Base-by-base conservation (phyloP, 2,888 invertebrate species). In the Plusia festucae region DNA sequence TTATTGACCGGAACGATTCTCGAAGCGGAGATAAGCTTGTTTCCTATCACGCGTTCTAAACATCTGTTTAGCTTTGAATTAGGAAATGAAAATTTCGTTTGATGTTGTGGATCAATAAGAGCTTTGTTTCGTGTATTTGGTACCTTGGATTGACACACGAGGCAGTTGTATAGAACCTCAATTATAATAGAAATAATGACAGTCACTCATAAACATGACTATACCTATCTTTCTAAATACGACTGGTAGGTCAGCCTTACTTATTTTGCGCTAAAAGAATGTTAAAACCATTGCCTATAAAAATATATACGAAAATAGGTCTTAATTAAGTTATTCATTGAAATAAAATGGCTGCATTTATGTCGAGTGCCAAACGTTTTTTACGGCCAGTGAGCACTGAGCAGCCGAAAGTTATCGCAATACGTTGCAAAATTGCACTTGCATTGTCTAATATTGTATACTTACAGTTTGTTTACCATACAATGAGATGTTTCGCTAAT, bases 401-500 rank as follows among this genome's bases (percentile, higher is more conserved):
- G 76, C 82, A 79, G 85, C 84, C 83, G 73, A 86, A 83, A 86
- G 81, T 81, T 68, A 82, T 79, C 68, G 65, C 73, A 76, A 78
- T 71, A 54, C 54, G 59, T 86, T 88, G 72, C 83, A 68, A 79
- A 84, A 83, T 65, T 64, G 69, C 60, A 51, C 70, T 76, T 76
- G 72, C 76, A 84, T 85, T 81, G 79, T 79, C 67, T 82, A 80
- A 79, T 81, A 79, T 78, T 69, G 70, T 57, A 69, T 58, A 54
- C n/a, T 32, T 71, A 72, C 68, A 64, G 79, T 85, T 86, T 88
- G 87, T 90, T 92, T 91, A 86, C 86, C 89, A 91, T 89, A 92
- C 91, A 92, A 92, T 91, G 85, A 82, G 82, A 83, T 82, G 84
- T 85, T 82, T 73, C 76, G 73, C 67, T 81, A 79, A 82, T 85